These are phyloP conservation scores for Furcifer pardalis DNA, from an alignment of 2,797 vertebrate species.

Conservation along the genomic window DNA sequence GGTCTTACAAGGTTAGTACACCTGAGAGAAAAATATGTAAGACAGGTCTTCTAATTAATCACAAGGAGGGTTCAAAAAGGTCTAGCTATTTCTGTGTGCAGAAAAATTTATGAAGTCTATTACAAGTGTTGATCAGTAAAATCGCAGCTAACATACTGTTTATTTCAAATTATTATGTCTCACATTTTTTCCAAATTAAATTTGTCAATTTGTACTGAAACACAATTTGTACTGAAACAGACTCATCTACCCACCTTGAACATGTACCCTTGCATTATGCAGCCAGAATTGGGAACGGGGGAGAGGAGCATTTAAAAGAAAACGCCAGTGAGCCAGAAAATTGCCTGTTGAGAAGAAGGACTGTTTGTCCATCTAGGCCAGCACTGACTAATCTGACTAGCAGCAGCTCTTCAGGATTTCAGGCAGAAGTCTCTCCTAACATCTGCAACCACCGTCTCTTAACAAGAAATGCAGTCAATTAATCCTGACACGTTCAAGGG, in stretches of 20 bases:
- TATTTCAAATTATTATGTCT: constrained; percentile 48
- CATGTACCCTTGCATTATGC: neutral
- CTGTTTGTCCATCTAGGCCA: neutral
- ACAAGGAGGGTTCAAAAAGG: constrained; percentile 71
- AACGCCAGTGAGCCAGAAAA: neutral
- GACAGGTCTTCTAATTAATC: constrained; percentile 75
- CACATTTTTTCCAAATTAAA: constrained; percentile 2
- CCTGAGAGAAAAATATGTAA: constrained; percentile 78
- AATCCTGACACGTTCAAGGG: neutral
- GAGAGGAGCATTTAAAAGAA: neutral
- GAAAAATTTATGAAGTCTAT: constrained; percentile 66
- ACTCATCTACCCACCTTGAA: neutral
- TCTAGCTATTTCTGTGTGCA: constrained; percentile 68
- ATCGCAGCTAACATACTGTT: constrained; percentile 46
- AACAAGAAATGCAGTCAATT: neutral
- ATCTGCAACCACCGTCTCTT: neutral
- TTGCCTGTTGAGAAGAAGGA: neutral
- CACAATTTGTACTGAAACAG: neutral
- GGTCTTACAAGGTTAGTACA: constrained; percentile 74
- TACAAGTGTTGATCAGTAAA: constrained; percentile 61
- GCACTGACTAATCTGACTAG: neutral
- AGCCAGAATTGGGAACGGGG: neutral
- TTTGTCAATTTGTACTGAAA: constrained; percentile 5
- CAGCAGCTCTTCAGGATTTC: neutral
- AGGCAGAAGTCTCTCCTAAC: neutral